A percentile compares a stretch with the other conserved stretches of the same genome.
Conservation (phyloP, 2,113 vertebrate species). For the Fregetta grallaria region DNA sequence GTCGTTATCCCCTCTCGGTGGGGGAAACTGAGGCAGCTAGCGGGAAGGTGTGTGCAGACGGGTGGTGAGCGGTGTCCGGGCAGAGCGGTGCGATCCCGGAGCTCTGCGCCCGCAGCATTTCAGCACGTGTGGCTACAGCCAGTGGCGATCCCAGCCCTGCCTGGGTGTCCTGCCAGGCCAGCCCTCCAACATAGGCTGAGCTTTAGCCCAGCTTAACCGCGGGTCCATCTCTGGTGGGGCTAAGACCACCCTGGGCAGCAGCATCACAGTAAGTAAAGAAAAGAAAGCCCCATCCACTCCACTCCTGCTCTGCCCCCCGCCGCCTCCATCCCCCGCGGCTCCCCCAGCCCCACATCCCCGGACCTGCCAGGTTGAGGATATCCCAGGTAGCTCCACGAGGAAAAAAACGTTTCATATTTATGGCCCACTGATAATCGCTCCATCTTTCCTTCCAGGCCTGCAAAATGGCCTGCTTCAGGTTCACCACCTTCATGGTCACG, state of each 20-base stretch:
- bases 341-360: not conserved
- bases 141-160: not conserved
- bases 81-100: rapidly evolving
- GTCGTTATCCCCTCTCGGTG: rapidly evolving
- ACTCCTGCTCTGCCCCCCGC: not conserved
- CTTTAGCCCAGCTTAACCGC: not conserved
- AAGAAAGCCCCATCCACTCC: not conserved
- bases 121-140: rapidly evolving
- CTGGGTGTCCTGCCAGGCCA: not conserved
- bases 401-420: constrained; percentile 97
- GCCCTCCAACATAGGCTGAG: not conserved
- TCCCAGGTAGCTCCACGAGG: constrained; percentile 96
- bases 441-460: constrained; percentile 98
- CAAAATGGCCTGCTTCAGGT: constrained; percentile 94
- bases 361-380: constrained; percentile 94
- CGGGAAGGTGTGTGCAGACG: rapidly evolving
- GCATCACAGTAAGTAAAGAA: too few relatives aligned
- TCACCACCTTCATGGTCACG: constrained; percentile 90
- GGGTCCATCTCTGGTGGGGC: too few relatives aligned
- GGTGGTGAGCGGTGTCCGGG: not conserved
- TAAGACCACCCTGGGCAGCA: too few relatives aligned
- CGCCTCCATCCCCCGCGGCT: not conserved
- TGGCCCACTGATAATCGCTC: constrained; percentile 96
- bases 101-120: not conserved
- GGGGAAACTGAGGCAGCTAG: not conserved